Evolutionary conservation across 2,797 vertebrate species (phyloP), one percentile per base, ranked within the genome.

Genomic region (Sebastes dallii): DNA sequence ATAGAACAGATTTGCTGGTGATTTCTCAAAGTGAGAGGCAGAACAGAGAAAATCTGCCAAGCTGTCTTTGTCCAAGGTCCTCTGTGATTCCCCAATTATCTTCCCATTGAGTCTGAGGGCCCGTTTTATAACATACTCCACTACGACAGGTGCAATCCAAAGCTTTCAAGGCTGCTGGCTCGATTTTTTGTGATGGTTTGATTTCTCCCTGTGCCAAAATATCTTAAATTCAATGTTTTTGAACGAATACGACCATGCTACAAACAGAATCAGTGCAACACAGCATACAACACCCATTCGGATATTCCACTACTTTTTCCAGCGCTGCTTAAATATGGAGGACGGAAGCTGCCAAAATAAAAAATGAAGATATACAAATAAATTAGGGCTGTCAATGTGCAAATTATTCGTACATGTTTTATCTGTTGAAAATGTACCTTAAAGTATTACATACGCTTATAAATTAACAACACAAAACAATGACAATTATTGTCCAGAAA

Each of bases 41-140:
- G 50, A 62, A 66, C 29, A 71, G 25, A 61, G 66, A 82, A 78
- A 73, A 78, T 66, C 59, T 77, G 73, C 65, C 42, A 16, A 29
- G 16, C 74, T 55, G 42, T 74, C 66, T 75, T 61, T 75, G 39
- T 69, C 36, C 20, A 25, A 56, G 27, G 68, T 58, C 46, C 62
- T 60, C n/a, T 65, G 24, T 77, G 52, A 76, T 68, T 59, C 55
- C 18, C 52, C 36, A 72, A 72, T 86, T 72, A 81, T 78, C 72
- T 25, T 55, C 66, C 34, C 66, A 62, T 50, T 61, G 58, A 78
- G 82, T 55, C 69, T 29, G 36, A 65, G 20, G 27, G 34, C 39
- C 64, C 13, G 16, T 64, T 73, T 82, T 22, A 67, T 29, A 66
- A 36, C 36, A 46, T 55, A 56, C n/a, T 4, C 30, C 24, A 20